A percentile compares a stretch with the other conserved stretches of the same genome.
These are phyloP conservation scores for Trissonchulus latispiculum DNA, from an alignment of 2,888 invertebrate genomes.

Conservation along the genomic window DNA sequence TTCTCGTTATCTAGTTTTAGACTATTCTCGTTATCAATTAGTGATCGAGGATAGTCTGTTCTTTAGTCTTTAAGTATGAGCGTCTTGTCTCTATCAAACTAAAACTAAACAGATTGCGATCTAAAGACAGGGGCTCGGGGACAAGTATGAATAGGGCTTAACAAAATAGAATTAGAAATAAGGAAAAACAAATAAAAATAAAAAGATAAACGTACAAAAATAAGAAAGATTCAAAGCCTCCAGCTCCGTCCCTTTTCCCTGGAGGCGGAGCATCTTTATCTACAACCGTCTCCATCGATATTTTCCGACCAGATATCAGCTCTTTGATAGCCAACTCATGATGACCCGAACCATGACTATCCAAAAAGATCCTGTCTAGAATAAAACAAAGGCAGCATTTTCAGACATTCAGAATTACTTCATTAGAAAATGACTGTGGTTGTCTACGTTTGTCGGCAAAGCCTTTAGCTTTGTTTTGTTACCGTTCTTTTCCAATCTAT, in stretches of 20 bases:
- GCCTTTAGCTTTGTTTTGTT: too few species aligned
- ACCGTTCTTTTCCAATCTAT: too few species aligned
- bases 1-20: not conserved
- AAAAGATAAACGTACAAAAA: not conserved
- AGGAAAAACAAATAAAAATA: not conserved
- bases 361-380: not conserved
- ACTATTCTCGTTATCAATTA: not conserved
- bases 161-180: not conserved
- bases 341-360: not conserved
- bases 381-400: too few species aligned
- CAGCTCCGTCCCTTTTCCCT: not conserved
- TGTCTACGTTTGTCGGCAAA: too few species aligned
- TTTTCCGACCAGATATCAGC: not conserved
- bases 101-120: not conserved
- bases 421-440: too few species aligned
- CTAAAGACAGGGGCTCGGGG: too few species aligned
- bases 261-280: not conserved
- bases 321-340: not conserved
- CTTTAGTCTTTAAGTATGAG: not conserved
- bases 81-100: not conserved
- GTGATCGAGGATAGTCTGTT: too few species aligned
- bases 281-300: not conserved
- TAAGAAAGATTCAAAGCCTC: not conserved
- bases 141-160: not conserved
- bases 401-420: too few species aligned